These are phyloP conservation scores for Cephus cinctus DNA, from an alignment of 1,140 invertebrate genomes.

Conservation along the genomic window DNA sequence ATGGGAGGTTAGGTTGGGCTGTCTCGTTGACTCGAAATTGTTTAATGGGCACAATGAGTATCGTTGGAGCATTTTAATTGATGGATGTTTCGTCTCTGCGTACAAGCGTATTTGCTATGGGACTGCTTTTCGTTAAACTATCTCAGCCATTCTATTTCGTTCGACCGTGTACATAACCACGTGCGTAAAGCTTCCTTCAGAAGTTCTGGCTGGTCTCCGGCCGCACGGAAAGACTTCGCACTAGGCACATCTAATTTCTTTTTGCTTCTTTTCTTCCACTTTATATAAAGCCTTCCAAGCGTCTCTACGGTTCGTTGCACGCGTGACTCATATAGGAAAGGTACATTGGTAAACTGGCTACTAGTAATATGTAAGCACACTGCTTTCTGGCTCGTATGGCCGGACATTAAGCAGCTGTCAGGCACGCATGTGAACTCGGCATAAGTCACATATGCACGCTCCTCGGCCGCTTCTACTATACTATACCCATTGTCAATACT, in stretches of 20 bases:
- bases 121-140: constrained; percentile 28
- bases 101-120: constrained; percentile 25
- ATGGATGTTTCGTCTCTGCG: constrained; percentile 21
- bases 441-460: constrained; percentile 15
- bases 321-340: constrained; percentile 27
- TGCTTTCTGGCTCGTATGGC: no score
- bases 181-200: constrained; percentile 11
- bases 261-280: no score
- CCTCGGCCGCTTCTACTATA: constrained; percentile 12
- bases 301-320: constrained; percentile 28
- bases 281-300: constrained; percentile 21
- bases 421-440: background rate
- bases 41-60: constrained; percentile 51
- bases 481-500: background rate
- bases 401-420: no score
- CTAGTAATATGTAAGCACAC: background rate
- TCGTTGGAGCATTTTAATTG: constrained; percentile 50
- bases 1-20: constrained; percentile 15
- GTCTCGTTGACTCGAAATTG: constrained; percentile 49
- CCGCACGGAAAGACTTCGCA: constrained; percentile 25
- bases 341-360: background rate
- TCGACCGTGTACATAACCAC: constrained; percentile 8
- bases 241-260: constrained; percentile 24
- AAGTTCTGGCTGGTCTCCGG: background rate
- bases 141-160: constrained; percentile 1